Base-by-base conservation (phyloP, 1,140 invertebrate genomes). In the Antheraea pernyi region DNA sequence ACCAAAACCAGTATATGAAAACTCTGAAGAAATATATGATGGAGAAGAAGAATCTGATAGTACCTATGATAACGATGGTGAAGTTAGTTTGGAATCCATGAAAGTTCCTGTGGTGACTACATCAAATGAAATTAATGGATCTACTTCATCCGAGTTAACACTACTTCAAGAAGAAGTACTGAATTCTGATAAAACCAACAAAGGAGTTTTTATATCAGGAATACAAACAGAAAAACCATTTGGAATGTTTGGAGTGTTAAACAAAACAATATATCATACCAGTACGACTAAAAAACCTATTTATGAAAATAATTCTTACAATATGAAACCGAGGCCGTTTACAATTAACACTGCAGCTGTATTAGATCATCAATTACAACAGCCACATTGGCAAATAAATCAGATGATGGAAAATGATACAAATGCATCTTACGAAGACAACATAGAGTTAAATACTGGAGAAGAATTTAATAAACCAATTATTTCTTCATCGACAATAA, bases 191-290 rank as follows among this genome's bases (percentile, higher is more conserved):
- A 63, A 77, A 64, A 78, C 76, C 58, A 65, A 71, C 7, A 59
- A 80, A 42, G 66, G 76, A 59, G 77, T 81, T 19, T 85, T 88
- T 58, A 88, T 91, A 69, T 67, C 78, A 65, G 91, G 86, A 68
- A 86, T 86, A 18, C 92, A 93, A 85, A 93, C 92, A n/a, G 92
- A 93, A 75, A 89, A 92, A 75, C 91, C 92, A 19, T 93, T 93
- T 70, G 76, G 72, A 30, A 77, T 79, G 36, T 79, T 76, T 70
- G 76, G 72, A 22, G 76, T 79, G 36, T 79, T 76, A 39, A 91
- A 91, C 68, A 88, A 80, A 74, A 79, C 77, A 9, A 68, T 59
- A 19, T 86, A 84, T 70, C 16, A 53, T 53, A 77, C 87, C 48
- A 82, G 84, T 7, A 91, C 89, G 68, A 81, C 80, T 36, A 89